Evolutionary conservation across 92 coral and sea anemone species (phyloP), one percentile per base, ranked within the genome.

Genomic region (Bergia sp.): DNA sequence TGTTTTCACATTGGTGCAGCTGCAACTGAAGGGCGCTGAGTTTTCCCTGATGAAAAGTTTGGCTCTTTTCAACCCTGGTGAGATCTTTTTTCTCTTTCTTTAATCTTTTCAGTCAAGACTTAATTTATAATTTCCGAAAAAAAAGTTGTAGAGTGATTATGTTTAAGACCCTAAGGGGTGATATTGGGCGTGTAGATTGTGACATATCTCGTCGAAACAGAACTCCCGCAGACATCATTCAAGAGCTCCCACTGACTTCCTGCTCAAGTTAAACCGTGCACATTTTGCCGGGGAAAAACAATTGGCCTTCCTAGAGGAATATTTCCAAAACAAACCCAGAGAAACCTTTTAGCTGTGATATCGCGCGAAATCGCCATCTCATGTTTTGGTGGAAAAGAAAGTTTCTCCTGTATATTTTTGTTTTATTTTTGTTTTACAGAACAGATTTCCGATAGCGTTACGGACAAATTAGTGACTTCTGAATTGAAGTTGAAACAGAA

Each of bases 1-100:
- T 92, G 93, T 97, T 86, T 95, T 93, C 86, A 97, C 96, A 73
- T 90, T 97, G 10, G 94, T 96, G n/a, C 98, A 96, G 88, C 92
- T 97, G 88, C 96, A 92, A 11, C 75, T 97, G 82, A 93, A 92
- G 87, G 82, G 94, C 50, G 96, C 98, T 10, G 99, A 97, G 86
- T 94, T 96, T 82, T 89, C 96, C 73, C 93, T 97, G 77, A 82
- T 97, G 42, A 97, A 96, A 86, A 96, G 98, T 12, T 92, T 97
- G 36, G 95, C 94, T 39, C 98, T 97, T 85, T 97, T 97, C 87
- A 97, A 97, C 76, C 98, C 99, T 12, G 99, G 99, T 96, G 29
- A 93, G 88, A 94, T 4, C 18, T 42, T 66, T 67, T 66, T 50
- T 65, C 23, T 57, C 61, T 23, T 13, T 37, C 29, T 77, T 42